These are phyloP conservation scores for Branchellion lobata DNA, from an alignment of 2,888 invertebrate genomes.

Conservation along the genomic window DNA sequence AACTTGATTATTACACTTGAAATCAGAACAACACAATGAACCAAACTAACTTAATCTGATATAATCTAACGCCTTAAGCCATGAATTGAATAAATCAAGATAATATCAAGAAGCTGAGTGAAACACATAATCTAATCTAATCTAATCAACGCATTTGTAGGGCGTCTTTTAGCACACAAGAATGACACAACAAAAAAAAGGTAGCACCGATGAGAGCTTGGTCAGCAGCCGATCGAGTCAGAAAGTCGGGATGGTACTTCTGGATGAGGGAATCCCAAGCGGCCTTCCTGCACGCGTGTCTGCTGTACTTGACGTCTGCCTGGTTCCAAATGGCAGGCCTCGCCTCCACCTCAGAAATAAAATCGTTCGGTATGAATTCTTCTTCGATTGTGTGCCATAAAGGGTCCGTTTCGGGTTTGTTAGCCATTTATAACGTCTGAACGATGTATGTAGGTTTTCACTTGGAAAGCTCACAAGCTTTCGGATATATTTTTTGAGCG, in stretches of 20 bases:
- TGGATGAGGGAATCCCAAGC: slow-evolving; percentile 32
- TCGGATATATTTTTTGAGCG: too few relatives aligned
- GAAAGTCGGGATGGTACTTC: slow-evolving; percentile 33
- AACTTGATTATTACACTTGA: too few relatives aligned
- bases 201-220: slow-evolving; percentile 31
- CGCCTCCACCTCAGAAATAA: slow-evolving; percentile 27
- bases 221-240: background rate
- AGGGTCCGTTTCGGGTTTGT: slow-evolving; percentile 17
- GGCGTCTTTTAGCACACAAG: background rate
- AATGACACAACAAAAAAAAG: background rate
- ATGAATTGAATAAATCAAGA: too few relatives aligned
- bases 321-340: slow-evolving; percentile 35
- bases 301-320: slow-evolving; percentile 28
- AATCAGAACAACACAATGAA: too few relatives aligned
- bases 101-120: too few relatives aligned
- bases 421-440: too few relatives aligned
- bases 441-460: too few relatives aligned
- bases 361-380: slow-evolving; percentile 25
- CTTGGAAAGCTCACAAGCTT: too few relatives aligned
- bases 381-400: slow-evolving; percentile 23
- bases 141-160: too few relatives aligned
- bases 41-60: too few relatives aligned
- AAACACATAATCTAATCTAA: too few relatives aligned
- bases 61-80: too few relatives aligned
- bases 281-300: slow-evolving; percentile 32